These are phyloP conservation scores for Limenitis camilla DNA, from an alignment of 2,888 invertebrate genomes.

Conservation along the genomic window DNA sequence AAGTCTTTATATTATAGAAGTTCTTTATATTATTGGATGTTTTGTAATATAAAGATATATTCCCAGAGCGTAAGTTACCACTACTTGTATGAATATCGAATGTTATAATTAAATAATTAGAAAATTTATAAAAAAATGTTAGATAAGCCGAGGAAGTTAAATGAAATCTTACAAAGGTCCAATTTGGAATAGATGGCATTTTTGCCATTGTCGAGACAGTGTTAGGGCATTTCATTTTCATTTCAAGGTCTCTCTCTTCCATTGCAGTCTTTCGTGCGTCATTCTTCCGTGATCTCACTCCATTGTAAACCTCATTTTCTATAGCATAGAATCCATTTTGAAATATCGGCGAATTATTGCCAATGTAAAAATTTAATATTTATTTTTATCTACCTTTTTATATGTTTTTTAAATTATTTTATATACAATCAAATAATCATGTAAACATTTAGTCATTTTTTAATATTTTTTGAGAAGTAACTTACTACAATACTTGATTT, in stretches of 20 bases:
- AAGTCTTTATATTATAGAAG: slow-evolving; percentile 16
- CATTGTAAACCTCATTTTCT: slow-evolving; percentile 56
- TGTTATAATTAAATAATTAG: slow-evolving; percentile 37
- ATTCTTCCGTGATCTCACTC: slow-evolving; percentile 58
- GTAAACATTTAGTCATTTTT: slow-evolving; percentile 13
- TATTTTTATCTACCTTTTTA: slow-evolving; percentile 17
- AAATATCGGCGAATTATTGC: slow-evolving; percentile 3
- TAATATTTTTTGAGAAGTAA: slow-evolving; percentile 13
- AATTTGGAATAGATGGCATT: slow-evolving; percentile 41
- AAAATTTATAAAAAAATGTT: slow-evolving; percentile 29
- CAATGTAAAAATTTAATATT: slow-evolving; percentile 8
- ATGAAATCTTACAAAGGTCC: slow-evolving; percentile 46
- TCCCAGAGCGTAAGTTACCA: slow-evolving; percentile 31
- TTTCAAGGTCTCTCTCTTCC: slow-evolving; percentile 41
- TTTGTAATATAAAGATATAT: slow-evolving; percentile 1
- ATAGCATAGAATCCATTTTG: slow-evolving; percentile 32
- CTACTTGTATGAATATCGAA: slow-evolving; percentile 38
- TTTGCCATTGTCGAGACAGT: slow-evolving; percentile 35
- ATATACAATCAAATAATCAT: slow-evolving; percentile 4
- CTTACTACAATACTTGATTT: slow-evolving; percentile 17
- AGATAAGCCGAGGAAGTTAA: slow-evolving; percentile 39
- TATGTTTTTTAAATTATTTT: slow-evolving; percentile 14
- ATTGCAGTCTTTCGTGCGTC: slow-evolving; percentile 40
- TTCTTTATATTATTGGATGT: slow-evolving; percentile 4
- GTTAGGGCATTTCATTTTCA: slow-evolving; percentile 36